Percentiles rank a stretch among this genome's conserved stretches.
Evolutionary conservation across 1,140 invertebrate genomes (phyloP).

Genomic region (Samia ricini): DNA sequence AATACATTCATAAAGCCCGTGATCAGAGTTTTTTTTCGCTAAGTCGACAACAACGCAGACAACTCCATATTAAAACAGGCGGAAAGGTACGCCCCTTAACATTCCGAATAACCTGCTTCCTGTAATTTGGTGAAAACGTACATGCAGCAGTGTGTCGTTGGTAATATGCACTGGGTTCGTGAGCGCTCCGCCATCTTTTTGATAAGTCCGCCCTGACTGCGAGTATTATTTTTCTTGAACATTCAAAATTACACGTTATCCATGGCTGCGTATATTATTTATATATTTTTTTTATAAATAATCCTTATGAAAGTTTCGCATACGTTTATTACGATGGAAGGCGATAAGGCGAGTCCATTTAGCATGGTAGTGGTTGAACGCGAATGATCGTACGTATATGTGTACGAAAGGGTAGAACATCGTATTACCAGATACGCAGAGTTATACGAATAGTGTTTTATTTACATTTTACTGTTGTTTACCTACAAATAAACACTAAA

Average conservation of each 20-base stretch:
- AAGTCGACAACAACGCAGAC: neutral
- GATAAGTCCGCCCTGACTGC: no score
- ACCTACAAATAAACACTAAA: no score
- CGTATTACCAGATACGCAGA: neutral
- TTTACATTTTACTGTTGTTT: no score
- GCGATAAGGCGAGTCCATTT: slow-evolving; percentile 37
- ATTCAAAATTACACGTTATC: slow-evolving; percentile 27
- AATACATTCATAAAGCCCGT: neutral
- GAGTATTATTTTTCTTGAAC: no score
- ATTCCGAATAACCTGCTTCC: neutral
- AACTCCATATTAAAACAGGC: neutral
- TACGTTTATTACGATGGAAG: slow-evolving; percentile 32
- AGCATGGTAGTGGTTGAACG: slow-evolving; percentile 25
- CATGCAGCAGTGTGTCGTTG: no score
- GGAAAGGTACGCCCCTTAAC: neutral
- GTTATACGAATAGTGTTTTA: no score
- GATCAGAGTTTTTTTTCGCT: neutral
- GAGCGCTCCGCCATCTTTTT: no score
- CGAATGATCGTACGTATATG: slow-evolving; percentile 11
- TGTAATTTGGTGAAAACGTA: neutral
- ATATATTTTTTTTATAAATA: slow-evolving; percentile 25
- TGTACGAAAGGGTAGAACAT: neutral
- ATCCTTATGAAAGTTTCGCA: slow-evolving; percentile 22
- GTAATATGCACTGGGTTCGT: no score
- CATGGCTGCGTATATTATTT: neutral